Percentiles rank a stretch among this genome's conserved stretches.
Conservation (phyloP, 2,888 invertebrate species). For the Callinectes sapidus region DNA sequence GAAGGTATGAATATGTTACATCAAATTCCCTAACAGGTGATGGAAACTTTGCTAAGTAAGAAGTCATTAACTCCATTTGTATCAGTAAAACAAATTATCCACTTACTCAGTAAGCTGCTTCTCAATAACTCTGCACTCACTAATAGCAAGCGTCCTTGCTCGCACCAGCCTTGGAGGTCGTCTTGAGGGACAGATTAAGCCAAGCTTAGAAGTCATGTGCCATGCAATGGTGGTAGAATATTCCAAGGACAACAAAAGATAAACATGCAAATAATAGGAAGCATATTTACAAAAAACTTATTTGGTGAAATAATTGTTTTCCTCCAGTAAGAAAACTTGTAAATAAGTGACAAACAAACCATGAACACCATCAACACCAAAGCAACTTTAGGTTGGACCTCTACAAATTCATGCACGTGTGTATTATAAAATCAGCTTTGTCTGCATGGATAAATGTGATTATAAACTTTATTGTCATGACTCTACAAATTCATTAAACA, state of each 20-base stretch:
- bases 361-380: not conserved
- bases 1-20: not conserved
- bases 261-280: slow-evolving; percentile 23
- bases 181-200: slow-evolving; percentile 47
- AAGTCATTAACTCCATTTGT: not conserved
- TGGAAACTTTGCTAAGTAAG: not conserved
- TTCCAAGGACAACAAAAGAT: not conserved
- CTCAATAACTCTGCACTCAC: slow-evolving; percentile 38
- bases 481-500: slow-evolving; percentile 9
- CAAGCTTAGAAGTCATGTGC: slow-evolving; percentile 39
- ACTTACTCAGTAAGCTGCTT: slow-evolving; percentile 48
- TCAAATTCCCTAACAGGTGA: not conserved
- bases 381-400: not conserved
- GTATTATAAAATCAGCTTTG: not conserved
- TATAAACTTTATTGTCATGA: slow-evolving; percentile 1
- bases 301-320: not conserved
- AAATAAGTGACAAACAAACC: not conserved
- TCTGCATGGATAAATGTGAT: not conserved
- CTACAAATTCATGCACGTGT: not conserved
- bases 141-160: slow-evolving; percentile 44
- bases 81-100: not conserved
- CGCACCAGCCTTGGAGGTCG: slow-evolving; percentile 53
- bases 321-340: not conserved
- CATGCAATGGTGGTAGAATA: not conserved
- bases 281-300: not conserved